Conservation (phyloP, 2,888 invertebrate genomes). For the Patella pellucida region DNA sequence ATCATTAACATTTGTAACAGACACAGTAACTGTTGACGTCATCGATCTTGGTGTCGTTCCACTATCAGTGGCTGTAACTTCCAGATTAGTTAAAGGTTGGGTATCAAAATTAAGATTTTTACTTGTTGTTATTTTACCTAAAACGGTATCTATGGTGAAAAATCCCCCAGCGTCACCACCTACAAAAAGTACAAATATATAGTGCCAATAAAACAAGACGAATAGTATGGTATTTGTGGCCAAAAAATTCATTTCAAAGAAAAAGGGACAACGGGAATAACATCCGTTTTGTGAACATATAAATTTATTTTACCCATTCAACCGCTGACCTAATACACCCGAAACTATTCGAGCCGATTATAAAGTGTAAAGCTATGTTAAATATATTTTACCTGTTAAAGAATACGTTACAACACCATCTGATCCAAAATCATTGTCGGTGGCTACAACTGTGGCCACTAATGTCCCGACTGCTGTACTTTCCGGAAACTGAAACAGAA, state of each 20-base stretch:
- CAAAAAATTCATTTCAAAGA: no score
- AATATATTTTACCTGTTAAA: conserved; percentile 5
- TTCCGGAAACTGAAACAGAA: conserved; percentile 22
- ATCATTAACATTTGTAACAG: conserved; percentile 89
- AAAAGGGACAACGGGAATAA: no score
- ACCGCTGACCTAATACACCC: no score
- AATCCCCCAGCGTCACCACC: not conserved
- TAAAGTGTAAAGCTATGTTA: no score
- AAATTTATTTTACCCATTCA: no score
- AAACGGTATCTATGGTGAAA: conserved; percentile 81
- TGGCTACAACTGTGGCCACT: conserved; percentile 29
- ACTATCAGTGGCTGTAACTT: conserved; percentile 79
- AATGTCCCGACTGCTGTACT: conserved; percentile 22
- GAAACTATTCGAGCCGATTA: no score
- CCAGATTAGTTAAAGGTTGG: conserved; percentile 84
- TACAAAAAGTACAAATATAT: not conserved
- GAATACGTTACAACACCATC: conserved; percentile 22
- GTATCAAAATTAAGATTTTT: conserved; percentile 89
- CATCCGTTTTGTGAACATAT: no score
- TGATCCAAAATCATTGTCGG: conserved; percentile 31
- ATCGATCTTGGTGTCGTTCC: conserved; percentile 76
- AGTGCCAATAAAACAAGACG: no score
- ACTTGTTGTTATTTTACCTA: conserved; percentile 86
- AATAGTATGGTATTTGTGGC: no score
- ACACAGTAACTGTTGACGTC: conserved; percentile 86